Conservation (phyloP, 1,140 invertebrate genomes). For the Orius laevigatus region DNA sequence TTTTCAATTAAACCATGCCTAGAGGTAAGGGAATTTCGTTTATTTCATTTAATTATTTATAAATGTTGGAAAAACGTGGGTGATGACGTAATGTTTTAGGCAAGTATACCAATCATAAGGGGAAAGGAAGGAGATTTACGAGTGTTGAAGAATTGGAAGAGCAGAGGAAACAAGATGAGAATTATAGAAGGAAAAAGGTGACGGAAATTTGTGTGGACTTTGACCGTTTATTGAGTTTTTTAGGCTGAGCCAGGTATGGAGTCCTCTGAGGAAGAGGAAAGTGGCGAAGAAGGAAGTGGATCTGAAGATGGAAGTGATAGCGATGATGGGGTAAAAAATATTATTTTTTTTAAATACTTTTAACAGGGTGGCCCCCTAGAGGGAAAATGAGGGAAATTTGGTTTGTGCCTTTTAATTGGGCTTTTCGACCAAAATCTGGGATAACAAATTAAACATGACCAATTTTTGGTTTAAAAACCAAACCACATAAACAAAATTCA, state of each 20-base stretch:
- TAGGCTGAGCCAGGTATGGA: constrained; percentile 37
- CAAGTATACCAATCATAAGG: constrained; percentile 83
- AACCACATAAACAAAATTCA: no score
- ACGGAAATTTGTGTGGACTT: constrained; percentile 20
- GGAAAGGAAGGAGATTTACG: constrained; percentile 78
- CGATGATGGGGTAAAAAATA: neutral
- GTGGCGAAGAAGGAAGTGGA: constrained; percentile 25
- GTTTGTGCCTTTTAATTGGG: neutral
- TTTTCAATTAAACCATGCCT: no score
- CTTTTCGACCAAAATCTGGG: constrained; percentile 8
- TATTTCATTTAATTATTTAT: no score
- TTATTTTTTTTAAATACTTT: neutral
- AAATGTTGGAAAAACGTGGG: no score
- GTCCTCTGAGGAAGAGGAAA: constrained; percentile 40
- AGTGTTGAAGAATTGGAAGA: constrained; percentile 82
- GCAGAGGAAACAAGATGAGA: constrained; percentile 60
- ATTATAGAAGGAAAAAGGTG: constrained; percentile 49
- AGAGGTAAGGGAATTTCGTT: no score
- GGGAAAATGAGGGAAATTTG: constrained; percentile 21
- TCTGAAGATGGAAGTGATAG: constrained; percentile 36
- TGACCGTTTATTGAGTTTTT: constrained; percentile 21
- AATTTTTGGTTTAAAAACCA: no score
- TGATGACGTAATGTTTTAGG: constrained; percentile 39
- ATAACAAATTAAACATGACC: no score
- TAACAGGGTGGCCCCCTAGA: no score